Evolutionary conservation across 2,888 invertebrate genomes (phyloP), one percentile per base, ranked within the genome.

Genomic region (Corbicula japonica): DNA sequence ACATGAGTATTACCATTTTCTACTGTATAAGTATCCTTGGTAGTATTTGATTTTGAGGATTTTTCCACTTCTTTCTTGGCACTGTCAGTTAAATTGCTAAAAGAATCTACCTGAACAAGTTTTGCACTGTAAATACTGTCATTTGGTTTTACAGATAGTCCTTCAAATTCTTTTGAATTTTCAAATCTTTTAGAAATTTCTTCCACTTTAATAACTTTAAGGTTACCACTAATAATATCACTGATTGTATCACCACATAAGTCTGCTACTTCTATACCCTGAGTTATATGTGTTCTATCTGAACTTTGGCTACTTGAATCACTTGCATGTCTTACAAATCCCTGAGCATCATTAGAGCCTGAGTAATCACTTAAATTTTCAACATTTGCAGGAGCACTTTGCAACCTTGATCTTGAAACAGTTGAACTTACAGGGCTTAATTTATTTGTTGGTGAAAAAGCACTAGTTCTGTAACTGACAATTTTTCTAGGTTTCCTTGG

Each of bases 401-500:
- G 52, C 28, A 69, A 50, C 58, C 56, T 72, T 8, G 48, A 23
- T n/a, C 75, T 52, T 23, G 77, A 71, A 23, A 83, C 70, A 32
- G 74, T 63, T 60, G 76, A 70, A 70, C 83, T 83, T 18, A 80
- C 71, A 50, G 74, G 71, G 44, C 62, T 74, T 23, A 76, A 35
- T 54, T 68, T 70, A 56, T 44, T 50, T 32, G 83, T 44, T 23
- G 71, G 52, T 32, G 72, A 68, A 69, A 83, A 83, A 38, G 79
- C 68, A 63, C 76, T 74, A 32, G 79, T 74, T 52, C 79, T 65
- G 41, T 79, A 79, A 73, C 83, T 79, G 10, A 56, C 63, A 35
- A 83, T 75, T 68, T 74, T 73, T 38, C 76, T 63, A 32, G 81
- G 76, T 65, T 76, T 80, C 30, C 72, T 72, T 23, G 76, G 69